A percentile compares a stretch with the other conserved stretches of the same genome.
Evolutionary conservation across 2,888 invertebrate species (phyloP).

Genomic region (Calameuta idolon): DNA sequence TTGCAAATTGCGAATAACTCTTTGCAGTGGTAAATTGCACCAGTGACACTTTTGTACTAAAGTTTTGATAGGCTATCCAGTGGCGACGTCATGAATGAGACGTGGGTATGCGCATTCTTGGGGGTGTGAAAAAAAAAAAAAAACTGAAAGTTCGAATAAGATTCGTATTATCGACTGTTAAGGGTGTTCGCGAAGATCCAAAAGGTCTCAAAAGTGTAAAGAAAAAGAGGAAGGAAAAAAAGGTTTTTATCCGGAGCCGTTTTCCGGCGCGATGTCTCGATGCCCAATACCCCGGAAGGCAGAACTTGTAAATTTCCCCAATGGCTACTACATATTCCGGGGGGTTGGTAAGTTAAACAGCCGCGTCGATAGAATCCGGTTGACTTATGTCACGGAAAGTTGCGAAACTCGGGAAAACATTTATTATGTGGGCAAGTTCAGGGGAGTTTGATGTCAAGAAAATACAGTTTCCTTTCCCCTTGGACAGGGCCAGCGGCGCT

Average conservation of each 20-base stretch:
- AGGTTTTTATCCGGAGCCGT: background rate
- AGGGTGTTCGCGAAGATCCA: background rate
- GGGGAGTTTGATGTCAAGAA: constrained; percentile 17
- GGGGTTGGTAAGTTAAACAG: constrained; percentile 17
- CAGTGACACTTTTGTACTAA: background rate
- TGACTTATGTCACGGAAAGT: constrained; percentile 10
- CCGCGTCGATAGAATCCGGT: constrained; percentile 12
- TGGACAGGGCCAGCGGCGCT: background rate
- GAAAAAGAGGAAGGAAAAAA: background rate
- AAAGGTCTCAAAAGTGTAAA: background rate
- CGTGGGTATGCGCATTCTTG: background rate
- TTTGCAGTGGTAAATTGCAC: background rate
- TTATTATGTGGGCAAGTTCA: constrained; percentile 14
- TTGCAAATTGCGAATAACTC: background rate
- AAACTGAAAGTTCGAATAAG: background rate
- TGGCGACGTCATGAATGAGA: background rate
- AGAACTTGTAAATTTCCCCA: constrained; percentile 28
- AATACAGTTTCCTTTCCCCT: background rate
- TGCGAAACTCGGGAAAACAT: constrained; percentile 18
- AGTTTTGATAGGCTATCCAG: background rate
- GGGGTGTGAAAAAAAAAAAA: background rate
- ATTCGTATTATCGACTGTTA: background rate
- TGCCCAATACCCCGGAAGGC: constrained; percentile 19
- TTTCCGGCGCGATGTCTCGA: background rate
- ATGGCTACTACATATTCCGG: constrained; percentile 26